Conservation (phyloP, 1,140 invertebrate species). For the Drosophila rufa region DNA sequence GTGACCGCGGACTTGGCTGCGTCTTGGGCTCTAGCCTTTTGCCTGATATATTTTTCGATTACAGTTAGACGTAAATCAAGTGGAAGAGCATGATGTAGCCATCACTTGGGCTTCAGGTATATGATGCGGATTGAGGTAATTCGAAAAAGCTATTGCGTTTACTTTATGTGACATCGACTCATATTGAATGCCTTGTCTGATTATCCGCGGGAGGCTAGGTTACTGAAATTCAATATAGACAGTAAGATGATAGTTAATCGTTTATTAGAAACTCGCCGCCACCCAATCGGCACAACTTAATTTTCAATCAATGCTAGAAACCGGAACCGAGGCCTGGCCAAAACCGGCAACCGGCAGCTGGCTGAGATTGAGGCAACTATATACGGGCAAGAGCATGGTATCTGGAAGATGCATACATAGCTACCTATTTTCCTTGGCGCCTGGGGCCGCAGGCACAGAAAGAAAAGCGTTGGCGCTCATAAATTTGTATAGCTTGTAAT, state of each 20-base stretch:
- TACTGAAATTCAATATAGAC: too few relatives aligned
- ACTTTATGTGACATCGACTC: conserved; percentile 47
- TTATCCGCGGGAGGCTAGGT: neutral
- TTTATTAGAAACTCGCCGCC: conserved; percentile 1
- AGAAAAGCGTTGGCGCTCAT: conserved; percentile 65
- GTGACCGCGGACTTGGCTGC: conserved; percentile 30
- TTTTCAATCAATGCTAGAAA: conserved; percentile 60
- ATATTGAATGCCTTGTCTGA: conserved; percentile 12
- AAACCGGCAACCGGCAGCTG: conserved; percentile 38
- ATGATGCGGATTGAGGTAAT: conserved; percentile 14
- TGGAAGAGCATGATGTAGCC: conserved; percentile 79
- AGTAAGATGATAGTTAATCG: neutral
- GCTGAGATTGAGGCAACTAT: conserved; percentile 30
- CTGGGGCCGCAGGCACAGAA: conserved; percentile 20
- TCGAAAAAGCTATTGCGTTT: conserved; percentile 33
- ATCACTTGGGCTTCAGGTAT: conserved; percentile 45
- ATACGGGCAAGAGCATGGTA: conserved; percentile 48
- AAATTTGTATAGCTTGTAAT: conserved; percentile 81
- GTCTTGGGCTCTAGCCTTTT: conserved; percentile 43
- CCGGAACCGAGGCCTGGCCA: conserved; percentile 29
- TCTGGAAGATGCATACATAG: conserved; percentile 36
- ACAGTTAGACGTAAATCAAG: conserved; percentile 83
- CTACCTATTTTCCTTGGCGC: conserved; percentile 4
- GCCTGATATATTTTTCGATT: conserved; percentile 81
- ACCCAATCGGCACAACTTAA: conserved; percentile 66